A percentile compares a stretch with the other conserved stretches of the same genome.
Evolutionary conservation across 1,140 invertebrate genomes (phyloP).

Genomic region (Geopemphigus sp.): DNA sequence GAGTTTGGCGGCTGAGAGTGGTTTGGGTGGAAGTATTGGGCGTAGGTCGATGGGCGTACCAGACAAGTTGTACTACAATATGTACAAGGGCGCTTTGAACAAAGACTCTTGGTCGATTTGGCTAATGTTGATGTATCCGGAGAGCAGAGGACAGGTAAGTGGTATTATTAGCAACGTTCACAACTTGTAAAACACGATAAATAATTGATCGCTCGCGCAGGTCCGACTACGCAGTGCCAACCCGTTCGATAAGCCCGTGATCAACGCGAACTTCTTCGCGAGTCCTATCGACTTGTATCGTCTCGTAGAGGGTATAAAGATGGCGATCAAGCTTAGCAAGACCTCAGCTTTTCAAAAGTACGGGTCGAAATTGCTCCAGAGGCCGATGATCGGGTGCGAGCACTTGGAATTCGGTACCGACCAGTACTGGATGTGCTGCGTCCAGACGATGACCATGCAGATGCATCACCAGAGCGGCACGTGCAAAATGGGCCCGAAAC

Average conservation of each 20-base stretch:
- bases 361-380: constrained; percentile 63
- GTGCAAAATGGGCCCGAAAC: constrained; percentile 61
- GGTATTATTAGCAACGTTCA: too few species aligned
- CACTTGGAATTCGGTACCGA: constrained; percentile 62
- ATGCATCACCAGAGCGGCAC: constrained; percentile 73
- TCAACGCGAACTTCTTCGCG: constrained; percentile 76
- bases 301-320: constrained; percentile 71
- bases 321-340: constrained; percentile 54
- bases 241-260: constrained; percentile 70
- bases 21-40: constrained; percentile 53
- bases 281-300: constrained; percentile 65
- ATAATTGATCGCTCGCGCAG: constrained; percentile 50
- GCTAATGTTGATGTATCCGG: constrained; percentile 70
- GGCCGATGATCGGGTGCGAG: constrained; percentile 67
- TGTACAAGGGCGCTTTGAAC: constrained; percentile 55
- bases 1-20: constrained; percentile 51
- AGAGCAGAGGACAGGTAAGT: constrained; percentile 67
- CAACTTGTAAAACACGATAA: neutral
- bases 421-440: constrained; percentile 72
- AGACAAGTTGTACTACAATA: constrained; percentile 55
- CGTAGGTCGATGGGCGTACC: constrained; percentile 56
- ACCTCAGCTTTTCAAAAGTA: constrained; percentile 55
- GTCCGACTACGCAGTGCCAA: constrained; percentile 65
- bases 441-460: constrained; percentile 66
- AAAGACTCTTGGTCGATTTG: constrained; percentile 59